Base-by-base conservation (phyloP, 2,797 vertebrate species). In the Caiman crocodilus region DNA sequence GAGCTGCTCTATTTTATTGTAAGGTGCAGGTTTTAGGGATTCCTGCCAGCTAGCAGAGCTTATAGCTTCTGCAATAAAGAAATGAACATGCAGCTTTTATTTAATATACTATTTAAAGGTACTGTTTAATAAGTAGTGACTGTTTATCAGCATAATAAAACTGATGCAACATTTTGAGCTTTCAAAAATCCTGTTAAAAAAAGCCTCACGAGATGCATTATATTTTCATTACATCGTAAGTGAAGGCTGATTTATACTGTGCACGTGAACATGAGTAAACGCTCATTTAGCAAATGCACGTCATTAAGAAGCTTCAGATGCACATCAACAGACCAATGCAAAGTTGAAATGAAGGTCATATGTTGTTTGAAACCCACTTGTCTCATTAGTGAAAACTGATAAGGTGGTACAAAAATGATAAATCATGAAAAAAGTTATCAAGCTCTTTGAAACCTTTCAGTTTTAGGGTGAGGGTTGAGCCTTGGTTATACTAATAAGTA, bases 121-220 rank as follows among this genome's bases (percentile, higher is more conserved):
- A 30, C 57, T 84, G 81, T 57, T 69, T 74, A 87, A 85, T 76
- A 76, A 88, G 59, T 61, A 75, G 30, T 35, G 26, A 56, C 20
- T 89, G 75, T 91, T 90, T 75, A 25, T 12, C 77, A 10, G 20
- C 58, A 90, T 85, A 60, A 57, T 94, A 56, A 94, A 92, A 64
- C 58, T 64, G 84, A 77, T 87, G 42, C 87, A 89, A 78, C 11
- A 55, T 81, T 83, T 91, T 25, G 56, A 57, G 73, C 32, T 78
- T 64, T 15, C 50, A 79, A 83, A 90, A 76, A 77, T 26, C 1
- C 21, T 7, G 15, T 75, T 82, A 15, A 21, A 14, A 56, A 28
- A 55, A 7, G 61, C 58, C 10, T 76, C 88, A 73, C n/a, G 86
- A 91, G 79, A 76, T 76, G 2, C 60, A 56, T 87, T 90, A 20